Evolutionary conservation across 2,888 invertebrate genomes (phyloP).

Genomic region (Physocephala rufipes): DNA sequence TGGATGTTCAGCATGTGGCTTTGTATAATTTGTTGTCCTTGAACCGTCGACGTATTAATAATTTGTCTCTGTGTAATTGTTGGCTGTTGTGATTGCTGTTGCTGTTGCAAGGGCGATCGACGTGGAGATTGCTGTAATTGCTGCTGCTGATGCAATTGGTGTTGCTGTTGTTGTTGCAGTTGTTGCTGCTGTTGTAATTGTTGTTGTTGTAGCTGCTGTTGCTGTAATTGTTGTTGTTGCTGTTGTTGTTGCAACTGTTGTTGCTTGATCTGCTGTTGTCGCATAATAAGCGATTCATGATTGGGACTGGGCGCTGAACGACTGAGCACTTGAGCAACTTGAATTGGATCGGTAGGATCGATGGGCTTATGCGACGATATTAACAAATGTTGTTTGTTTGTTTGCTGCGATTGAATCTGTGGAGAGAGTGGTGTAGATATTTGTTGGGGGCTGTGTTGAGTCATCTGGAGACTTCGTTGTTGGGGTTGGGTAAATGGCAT

Average conservation of each 20-base stretch:
- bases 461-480: conserved; percentile 55
- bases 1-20: conserved; percentile 63
- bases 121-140: conserved; percentile 41
- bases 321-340: conserved; percentile 63
- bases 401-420: conserved; percentile 56
- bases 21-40: conserved; percentile 66
- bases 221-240: conserved; percentile 50
- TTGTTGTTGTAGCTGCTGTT: conserved; percentile 49
- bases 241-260: conserved; percentile 58
- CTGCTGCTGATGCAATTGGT: conserved; percentile 47
- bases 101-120: conserved; percentile 42
- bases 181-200: conserved; percentile 45
- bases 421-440: conserved; percentile 58
- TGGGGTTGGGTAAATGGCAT: conserved; percentile 59
- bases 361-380: conserved; percentile 59
- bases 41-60: conserved; percentile 63
- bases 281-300: conserved; percentile 62
- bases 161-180: conserved; percentile 47
- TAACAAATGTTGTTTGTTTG: conserved; percentile 49
- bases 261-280: conserved; percentile 62
- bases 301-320: conserved; percentile 62
- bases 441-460: conserved; percentile 60
- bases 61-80: conserved; percentile 63
- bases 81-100: conserved; percentile 49
- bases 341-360: conserved; percentile 64